Conservation (phyloP, 2,113 vertebrate species). For the Tautogolabrus adspersus region DNA sequence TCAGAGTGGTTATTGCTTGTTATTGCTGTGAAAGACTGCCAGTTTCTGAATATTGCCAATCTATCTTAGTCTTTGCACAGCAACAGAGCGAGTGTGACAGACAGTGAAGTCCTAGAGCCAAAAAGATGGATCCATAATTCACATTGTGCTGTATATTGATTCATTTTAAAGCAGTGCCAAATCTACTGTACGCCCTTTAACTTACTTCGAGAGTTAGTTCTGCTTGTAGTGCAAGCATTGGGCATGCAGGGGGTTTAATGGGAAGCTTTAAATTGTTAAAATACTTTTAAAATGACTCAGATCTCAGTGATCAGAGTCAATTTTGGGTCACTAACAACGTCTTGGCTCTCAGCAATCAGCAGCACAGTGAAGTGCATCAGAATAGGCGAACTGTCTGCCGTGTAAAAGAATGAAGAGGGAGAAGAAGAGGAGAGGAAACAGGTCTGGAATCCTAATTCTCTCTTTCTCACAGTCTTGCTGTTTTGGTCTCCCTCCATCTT, state of each 20-base stretch:
- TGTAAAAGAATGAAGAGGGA: constrained; percentile 25
- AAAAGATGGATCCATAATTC: constrained; percentile 15
- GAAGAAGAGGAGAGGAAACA: constrained; percentile 19
- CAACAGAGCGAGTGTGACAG: constrained; percentile 8
- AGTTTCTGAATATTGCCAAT: constrained; percentile 6
- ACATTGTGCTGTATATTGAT: constrained; percentile 25
- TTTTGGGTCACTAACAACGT: constrained; percentile 24
- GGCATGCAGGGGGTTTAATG: constrained; percentile 20
- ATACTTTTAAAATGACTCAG: constrained; percentile 24
- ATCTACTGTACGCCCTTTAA: constrained; percentile 18
- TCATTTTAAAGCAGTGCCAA: constrained; percentile 5
- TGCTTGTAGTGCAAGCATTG: constrained; percentile 2
- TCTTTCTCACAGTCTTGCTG: constrained; percentile 63
- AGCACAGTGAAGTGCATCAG: constrained; percentile 29
- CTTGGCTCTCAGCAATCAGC: constrained; percentile 30
- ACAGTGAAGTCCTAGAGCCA: not conserved
- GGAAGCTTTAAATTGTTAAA: constrained; percentile 15
- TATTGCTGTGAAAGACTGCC: not conserved
- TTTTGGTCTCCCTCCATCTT: constrained; percentile 31
- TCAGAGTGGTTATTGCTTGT: not conserved
- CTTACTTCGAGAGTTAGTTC: constrained; percentile 2
- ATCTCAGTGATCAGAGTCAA: constrained; percentile 27
- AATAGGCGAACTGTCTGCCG: constrained; percentile 1
- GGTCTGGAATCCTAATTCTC: constrained; percentile 62
- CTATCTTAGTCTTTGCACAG: not conserved